Conservation (phyloP, 2,888 invertebrate species). For the Cylloceria caligata region DNA sequence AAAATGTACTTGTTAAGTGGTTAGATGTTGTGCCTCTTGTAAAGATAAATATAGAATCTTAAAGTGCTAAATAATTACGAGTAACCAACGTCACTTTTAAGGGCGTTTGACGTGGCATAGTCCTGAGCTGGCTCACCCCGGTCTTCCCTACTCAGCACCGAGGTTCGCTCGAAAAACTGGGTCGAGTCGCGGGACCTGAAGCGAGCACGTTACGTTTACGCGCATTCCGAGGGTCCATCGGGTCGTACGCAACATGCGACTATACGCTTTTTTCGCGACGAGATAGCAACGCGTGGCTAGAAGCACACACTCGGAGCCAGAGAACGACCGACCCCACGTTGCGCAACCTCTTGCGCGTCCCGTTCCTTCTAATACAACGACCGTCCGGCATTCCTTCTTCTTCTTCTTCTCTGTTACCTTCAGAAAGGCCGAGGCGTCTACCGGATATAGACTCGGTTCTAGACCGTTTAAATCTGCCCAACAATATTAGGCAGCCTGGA, state of each 20-base stretch:
- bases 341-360: conserved; percentile 45
- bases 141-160: background rate
- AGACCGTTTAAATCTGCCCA: background rate
- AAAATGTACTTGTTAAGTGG: too few species aligned
- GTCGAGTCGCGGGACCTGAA: conserved; percentile 41
- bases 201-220: conserved; percentile 46
- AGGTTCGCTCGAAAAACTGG: conserved; percentile 34
- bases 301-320: conserved; percentile 11
- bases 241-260: conserved; percentile 1
- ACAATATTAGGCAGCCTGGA: background rate
- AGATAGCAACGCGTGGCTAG: background rate
- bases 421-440: background rate
- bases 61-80: too few species aligned
- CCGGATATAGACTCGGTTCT: background rate
- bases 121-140: background rate
- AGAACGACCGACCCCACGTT: conserved; percentile 34
- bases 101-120: background rate
- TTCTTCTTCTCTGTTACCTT: background rate
- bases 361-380: conserved; percentile 21
- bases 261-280: conserved; percentile 39
- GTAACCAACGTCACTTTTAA: background rate
- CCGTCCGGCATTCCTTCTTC: conserved; percentile 13
- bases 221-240: conserved; percentile 43
- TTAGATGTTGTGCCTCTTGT: too few species aligned
- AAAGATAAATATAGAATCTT: too few species aligned